Conservation (phyloP, 1,140 invertebrate species). For the Drosophila pseudoananassae region DNA sequence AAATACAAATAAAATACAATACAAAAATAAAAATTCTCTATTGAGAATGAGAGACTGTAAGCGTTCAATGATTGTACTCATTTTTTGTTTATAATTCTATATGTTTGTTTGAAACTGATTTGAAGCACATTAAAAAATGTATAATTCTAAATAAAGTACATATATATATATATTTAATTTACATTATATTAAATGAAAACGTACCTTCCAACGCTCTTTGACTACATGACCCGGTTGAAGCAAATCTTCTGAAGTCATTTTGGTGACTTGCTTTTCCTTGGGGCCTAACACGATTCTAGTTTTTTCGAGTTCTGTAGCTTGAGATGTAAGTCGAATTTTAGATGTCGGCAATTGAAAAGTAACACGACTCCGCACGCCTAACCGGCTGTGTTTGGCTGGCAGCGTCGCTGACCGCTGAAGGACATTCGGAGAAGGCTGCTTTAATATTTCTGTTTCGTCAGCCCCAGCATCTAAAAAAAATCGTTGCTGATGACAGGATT, state of each 20-base stretch:
- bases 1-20: too few species aligned
- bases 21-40: too few species aligned
- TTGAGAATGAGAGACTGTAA: too few species aligned
- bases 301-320: constrained; percentile 23
- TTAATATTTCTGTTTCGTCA: constrained; percentile 12
- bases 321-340: not conserved
- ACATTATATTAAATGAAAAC: constrained; percentile 7
- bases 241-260: constrained; percentile 96
- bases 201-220: constrained; percentile 99
- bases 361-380: constrained; percentile 65
- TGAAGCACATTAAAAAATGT: too few species aligned
- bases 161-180: too few species aligned
- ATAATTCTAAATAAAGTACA: too few species aligned
- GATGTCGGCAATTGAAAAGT: constrained; percentile 64
- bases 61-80: too few species aligned
- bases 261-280: constrained; percentile 93
- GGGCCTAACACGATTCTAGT: constrained; percentile 26
- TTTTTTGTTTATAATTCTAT: too few species aligned
- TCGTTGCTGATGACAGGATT: constrained; percentile 31
- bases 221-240: constrained; percentile 98
- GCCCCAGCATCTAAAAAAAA: constrained; percentile 8
- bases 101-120: too few species aligned
- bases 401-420: constrained; percentile 79
- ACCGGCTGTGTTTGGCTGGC: constrained; percentile 72
- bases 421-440: constrained; percentile 54